phyloP scores from a whole-genome alignment of 2,888 invertebrate species.

The Eretmocerus hayati region DNA sequence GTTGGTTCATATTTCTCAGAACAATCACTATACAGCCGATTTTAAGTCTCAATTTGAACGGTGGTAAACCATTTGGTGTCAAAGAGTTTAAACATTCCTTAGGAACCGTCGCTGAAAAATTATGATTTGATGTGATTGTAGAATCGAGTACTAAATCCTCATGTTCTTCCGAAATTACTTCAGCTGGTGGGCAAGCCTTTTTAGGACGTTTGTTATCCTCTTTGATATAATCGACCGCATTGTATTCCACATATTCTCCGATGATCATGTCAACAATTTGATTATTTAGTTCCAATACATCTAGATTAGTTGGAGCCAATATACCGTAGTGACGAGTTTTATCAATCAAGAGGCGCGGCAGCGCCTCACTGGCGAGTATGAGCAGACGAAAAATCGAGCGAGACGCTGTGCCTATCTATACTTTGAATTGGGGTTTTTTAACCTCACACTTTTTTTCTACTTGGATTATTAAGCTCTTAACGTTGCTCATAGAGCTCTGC shows the following conservation, averaged over 20 bases:
- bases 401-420: no score
- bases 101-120: not conserved
- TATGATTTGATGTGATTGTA: no score
- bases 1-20: slow-evolving; percentile 24
- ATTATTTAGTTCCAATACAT: slow-evolving; percentile 7
- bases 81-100: slow-evolving; percentile 7
- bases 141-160: no score
- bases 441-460: no score
- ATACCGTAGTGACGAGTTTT: slow-evolving; percentile 2
- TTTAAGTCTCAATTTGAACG: slow-evolving; percentile 24
- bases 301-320: slow-evolving; percentile 14
- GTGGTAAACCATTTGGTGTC: slow-evolving; percentile 24
- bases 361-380: no score
- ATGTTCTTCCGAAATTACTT: no score
- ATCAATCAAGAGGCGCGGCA: not conserved
- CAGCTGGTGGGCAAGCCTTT: no score
- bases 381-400: no score
- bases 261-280: slow-evolving; percentile 2
- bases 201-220: not conserved
- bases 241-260: slow-evolving; percentile 8
- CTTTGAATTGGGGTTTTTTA: no score
- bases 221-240: slow-evolving; percentile 1
- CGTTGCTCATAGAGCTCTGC: no score
- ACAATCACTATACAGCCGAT: slow-evolving; percentile 26
- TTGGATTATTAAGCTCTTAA: no score